Evolutionary conservation across 2,797 vertebrate species (phyloP), one percentile per base, ranked within the genome.

Genomic region (Malurus splendens): DNA sequence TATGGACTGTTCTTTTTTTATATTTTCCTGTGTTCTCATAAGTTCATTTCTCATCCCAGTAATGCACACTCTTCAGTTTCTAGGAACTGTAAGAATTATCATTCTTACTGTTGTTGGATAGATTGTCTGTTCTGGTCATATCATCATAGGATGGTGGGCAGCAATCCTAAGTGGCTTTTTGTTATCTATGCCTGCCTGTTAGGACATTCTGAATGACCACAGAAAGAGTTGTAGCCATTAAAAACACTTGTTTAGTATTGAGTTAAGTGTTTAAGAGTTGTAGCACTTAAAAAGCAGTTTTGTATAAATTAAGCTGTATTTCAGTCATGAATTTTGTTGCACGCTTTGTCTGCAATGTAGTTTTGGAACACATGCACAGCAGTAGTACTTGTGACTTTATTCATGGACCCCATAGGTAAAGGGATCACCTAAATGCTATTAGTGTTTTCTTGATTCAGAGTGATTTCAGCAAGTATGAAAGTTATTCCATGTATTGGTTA

Each of bases 171-270:
- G n/a, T 39, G 28, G 0, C 27, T 51, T 65, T 73, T 68, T 48
- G n/a, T 39, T 65, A 15, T 2, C 0, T 39, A 4, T 42, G 16
- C 4, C 4, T 66, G 14, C 14, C 24, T 51, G 0, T 22, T 44
- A 38, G 38, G 24, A 17, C 9, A 10, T 48, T 45, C 33, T 36
- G 25, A 48, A 33, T 52, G 41, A 15, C 15, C 6, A 14, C 11
- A 45, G 28, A n/a, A 71, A 18, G 32, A 68, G 7, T 10, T 60
- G 19, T 30, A 54, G 27, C 30, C 3, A 1, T 80, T 83, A 30
- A 74, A 90, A 76, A 8, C 6, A 36, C 36, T 36, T 36, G 36
- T 36, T 36, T 36, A 36, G 36, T 36, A 36, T 36, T 36, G 36
- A 36, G 36, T 36, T 36, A 11, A 36, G 36, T 36, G 36, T 36